These are phyloP conservation scores for Pseudomyrmex pallidus DNA, from an alignment of 1,140 invertebrate genomes.

Conservation along the genomic window DNA sequence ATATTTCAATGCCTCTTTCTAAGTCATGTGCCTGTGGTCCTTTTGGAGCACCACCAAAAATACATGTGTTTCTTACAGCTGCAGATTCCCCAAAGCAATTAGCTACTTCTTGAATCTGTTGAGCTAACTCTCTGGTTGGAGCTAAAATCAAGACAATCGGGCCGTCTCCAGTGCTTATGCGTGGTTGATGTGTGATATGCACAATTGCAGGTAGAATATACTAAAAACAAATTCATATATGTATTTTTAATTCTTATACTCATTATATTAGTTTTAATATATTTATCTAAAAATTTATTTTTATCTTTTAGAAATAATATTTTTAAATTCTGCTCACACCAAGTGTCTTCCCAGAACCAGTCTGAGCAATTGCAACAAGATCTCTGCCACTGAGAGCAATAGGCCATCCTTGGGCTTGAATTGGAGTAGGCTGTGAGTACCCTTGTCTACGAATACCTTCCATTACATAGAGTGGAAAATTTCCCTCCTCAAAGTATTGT, in stretches of 20 bases:
- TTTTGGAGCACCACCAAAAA: constrained; percentile 98
- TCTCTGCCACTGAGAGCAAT: constrained; percentile 90
- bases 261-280: no score
- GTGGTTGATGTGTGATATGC: constrained; percentile 96
- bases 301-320: constrained; percentile 66
- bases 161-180: constrained; percentile 93
- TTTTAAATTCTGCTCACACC: constrained; percentile 88
- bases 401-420: constrained; percentile 89
- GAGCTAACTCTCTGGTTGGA: constrained; percentile 97
- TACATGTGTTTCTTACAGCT: constrained; percentile 95
- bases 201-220: constrained; percentile 95
- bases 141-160: constrained; percentile 96
- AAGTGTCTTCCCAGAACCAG: constrained; percentile 89
- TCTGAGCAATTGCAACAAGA: constrained; percentile 91
- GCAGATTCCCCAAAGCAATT: constrained; percentile 94
- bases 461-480: constrained; percentile 87
- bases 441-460: constrained; percentile 85
- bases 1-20: constrained; percentile 95
- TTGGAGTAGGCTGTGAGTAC: constrained; percentile 88
- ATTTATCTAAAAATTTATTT: background rate
- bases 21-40: constrained; percentile 95
- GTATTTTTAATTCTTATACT: constrained; percentile 7
- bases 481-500: constrained; percentile 88
- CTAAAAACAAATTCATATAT: constrained; percentile 81
- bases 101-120: constrained; percentile 98